Evolutionary conservation across 2,888 invertebrate species (phyloP).

Genomic region (Diaphora mendica): DNA sequence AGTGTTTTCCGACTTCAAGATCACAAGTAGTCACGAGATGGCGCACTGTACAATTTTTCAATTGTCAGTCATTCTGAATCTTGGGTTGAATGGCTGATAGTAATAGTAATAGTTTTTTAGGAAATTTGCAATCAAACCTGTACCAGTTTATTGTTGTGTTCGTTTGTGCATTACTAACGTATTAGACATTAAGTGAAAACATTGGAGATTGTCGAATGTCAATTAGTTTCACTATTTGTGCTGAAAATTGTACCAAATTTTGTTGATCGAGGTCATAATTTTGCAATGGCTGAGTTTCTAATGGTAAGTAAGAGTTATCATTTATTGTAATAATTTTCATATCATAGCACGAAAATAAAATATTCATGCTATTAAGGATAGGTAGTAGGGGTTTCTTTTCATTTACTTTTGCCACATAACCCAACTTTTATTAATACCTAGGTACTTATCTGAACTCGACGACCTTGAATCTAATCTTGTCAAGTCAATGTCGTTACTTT

Average conservation of each 20-base stretch:
- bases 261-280: conserved; percentile 60
- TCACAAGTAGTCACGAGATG: conserved; percentile 58
- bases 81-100: conserved; percentile 79
- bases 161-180: conserved; percentile 39
- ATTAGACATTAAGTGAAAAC: conserved; percentile 30
- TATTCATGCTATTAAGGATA: conserved; percentile 31
- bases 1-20: conserved; percentile 15
- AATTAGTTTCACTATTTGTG: conserved; percentile 46
- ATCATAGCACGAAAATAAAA: not conserved
- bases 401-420: conserved; percentile 64
- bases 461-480: conserved; percentile 86
- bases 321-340: conserved; percentile 8
- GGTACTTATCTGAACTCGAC: conserved; percentile 70
- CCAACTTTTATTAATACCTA: conserved; percentile 72
- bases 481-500: conserved; percentile 81
- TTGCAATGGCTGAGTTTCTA: conserved; percentile 66
- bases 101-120: conserved; percentile 64
- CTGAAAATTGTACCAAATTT: conserved; percentile 52
- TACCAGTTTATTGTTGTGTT: conserved; percentile 39
- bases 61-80: conserved; percentile 57
- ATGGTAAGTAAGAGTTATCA: conserved; percentile 52
- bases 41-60: conserved; percentile 49
- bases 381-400: conserved; percentile 29
- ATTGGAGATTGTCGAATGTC: conserved; percentile 24
- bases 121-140: conserved; percentile 53